Conservation (phyloP, 2,888 invertebrate genomes). For the Embidobia sp. region DNA sequence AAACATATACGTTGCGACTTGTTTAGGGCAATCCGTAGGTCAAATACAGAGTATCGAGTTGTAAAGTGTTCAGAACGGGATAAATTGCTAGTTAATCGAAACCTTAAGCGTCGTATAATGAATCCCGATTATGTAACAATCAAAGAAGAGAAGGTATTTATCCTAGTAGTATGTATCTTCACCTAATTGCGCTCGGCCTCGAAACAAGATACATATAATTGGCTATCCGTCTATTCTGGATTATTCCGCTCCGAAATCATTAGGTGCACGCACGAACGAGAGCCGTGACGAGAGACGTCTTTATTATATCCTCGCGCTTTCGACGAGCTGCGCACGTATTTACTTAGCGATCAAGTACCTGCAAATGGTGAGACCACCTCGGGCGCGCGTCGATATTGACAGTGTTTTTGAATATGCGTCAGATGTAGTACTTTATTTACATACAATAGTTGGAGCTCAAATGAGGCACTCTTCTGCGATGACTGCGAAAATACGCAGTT, state of each 20-base stretch:
- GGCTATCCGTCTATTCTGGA: conserved; percentile 67
- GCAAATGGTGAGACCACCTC: conserved; percentile 63
- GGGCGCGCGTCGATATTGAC: conserved; percentile 49
- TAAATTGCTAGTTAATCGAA: conserved; percentile 32
- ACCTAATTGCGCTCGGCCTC: conserved; percentile 62
- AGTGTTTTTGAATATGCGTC: conserved; percentile 29
- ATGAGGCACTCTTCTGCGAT: too few relatives aligned
- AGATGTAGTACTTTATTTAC: too few relatives aligned
- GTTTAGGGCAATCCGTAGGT: neutral
- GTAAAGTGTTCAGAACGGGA: conserved; percentile 30
- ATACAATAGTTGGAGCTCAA: too few relatives aligned
- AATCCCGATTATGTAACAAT: conserved; percentile 54
- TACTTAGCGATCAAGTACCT: conserved; percentile 65
- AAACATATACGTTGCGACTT: too few relatives aligned
- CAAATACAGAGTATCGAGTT: neutral
- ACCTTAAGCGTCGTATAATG: conserved; percentile 37
- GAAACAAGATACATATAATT: conserved; percentile 67
- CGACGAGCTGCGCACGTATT: conserved; percentile 63
- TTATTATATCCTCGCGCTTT: conserved; percentile 65
- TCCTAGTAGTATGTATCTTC: conserved; percentile 63
- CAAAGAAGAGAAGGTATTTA: conserved; percentile 59
- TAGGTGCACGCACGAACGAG: conserved; percentile 66
- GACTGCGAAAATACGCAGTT: too few relatives aligned
- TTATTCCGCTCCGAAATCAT: conserved; percentile 67
- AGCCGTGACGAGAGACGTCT: conserved; percentile 65